These are phyloP conservation scores for Tineola bisselliella DNA, from an alignment of 2,888 invertebrate genomes.

Conservation along the genomic window DNA sequence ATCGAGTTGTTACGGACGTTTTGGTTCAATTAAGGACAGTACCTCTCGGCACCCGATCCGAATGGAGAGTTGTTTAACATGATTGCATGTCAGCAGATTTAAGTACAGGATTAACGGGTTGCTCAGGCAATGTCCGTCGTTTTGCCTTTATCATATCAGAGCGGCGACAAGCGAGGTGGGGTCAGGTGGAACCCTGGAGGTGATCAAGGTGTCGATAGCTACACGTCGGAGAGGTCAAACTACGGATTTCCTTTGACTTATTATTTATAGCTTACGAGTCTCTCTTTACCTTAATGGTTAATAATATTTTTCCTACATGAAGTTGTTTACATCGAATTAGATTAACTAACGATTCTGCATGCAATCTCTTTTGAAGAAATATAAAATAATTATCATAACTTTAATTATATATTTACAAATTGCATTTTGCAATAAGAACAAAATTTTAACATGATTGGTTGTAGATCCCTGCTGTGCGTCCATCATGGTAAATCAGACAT, in stretches of 20 bases:
- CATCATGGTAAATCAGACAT: slow-evolving; percentile 5
- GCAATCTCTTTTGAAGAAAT: no score
- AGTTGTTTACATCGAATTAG: background rate
- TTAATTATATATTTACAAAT: background rate
- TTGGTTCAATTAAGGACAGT: slow-evolving; percentile 48
- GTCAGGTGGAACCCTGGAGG: slow-evolving; percentile 5
- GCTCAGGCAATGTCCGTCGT: slow-evolving; percentile 13
- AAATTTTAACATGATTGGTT: slow-evolving; percentile 1
- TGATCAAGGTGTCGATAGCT: slow-evolving; percentile 16
- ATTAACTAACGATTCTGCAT: background rate
- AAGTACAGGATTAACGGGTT: slow-evolving; percentile 21
- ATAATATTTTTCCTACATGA: background rate
- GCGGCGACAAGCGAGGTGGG: slow-evolving; percentile 12
- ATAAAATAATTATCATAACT: background rate
- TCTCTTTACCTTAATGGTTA: background rate
- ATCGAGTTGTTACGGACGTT: slow-evolving; percentile 31
- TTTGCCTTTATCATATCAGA: slow-evolving; percentile 1
- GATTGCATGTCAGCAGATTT: slow-evolving; percentile 20
- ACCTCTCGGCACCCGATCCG: slow-evolving; percentile 21
- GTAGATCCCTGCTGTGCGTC: slow-evolving; percentile 4
- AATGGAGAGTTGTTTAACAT: slow-evolving; percentile 22
- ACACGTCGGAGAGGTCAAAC: slow-evolving; percentile 10
- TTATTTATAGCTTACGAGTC: slow-evolving; percentile 1
- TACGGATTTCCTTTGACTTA: background rate
- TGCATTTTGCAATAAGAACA: background rate